phyloP scores from a whole-genome alignment of 2,888 invertebrate genomes.

The Octonoba sinensis region DNA sequence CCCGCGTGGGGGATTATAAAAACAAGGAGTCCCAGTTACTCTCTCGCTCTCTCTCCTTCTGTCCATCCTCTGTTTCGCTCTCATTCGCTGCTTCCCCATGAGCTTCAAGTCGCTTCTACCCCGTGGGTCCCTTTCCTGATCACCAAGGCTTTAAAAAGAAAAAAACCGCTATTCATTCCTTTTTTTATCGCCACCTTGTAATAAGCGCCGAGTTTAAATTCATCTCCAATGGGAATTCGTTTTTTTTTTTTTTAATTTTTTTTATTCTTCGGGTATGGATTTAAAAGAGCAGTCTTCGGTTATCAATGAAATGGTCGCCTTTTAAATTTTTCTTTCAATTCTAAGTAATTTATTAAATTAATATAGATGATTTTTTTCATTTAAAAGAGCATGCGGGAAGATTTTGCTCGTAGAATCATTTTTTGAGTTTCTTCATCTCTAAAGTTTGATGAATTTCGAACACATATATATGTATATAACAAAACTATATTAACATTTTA shows the following conservation, averaged over 20 bases:
- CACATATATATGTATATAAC: no score
- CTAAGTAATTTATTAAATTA: no score
- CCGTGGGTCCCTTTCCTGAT: conserved; percentile 47
- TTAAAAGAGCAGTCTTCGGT: neutral
- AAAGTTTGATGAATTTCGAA: no score
- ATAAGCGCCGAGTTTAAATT: conserved; percentile 53
- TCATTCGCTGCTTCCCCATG: neutral
- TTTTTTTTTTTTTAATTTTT: conserved; percentile 8
- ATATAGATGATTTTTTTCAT: no score
- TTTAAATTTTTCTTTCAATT: no score
- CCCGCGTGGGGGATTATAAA: conserved; percentile 52
- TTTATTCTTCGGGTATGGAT: neutral
- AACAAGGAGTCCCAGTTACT: conserved; percentile 31
- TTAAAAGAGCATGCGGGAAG: no score
- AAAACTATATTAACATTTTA: no score
- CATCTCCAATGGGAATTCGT: conserved; percentile 34
- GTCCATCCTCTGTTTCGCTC: conserved; percentile 6
- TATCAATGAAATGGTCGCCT: no score
- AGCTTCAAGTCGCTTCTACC: conserved; percentile 7
- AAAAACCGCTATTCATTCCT: conserved; percentile 26
- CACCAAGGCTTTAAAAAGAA: conserved; percentile 53
- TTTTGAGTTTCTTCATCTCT: no score
- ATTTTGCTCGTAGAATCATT: no score
- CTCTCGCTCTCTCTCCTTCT: conserved; percentile 13
- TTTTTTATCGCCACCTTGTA: conserved; percentile 2